These are phyloP conservation scores for Petromus typicus DNA, from an alignment of 2,113 vertebrate genomes.

Conservation along the genomic window DNA sequence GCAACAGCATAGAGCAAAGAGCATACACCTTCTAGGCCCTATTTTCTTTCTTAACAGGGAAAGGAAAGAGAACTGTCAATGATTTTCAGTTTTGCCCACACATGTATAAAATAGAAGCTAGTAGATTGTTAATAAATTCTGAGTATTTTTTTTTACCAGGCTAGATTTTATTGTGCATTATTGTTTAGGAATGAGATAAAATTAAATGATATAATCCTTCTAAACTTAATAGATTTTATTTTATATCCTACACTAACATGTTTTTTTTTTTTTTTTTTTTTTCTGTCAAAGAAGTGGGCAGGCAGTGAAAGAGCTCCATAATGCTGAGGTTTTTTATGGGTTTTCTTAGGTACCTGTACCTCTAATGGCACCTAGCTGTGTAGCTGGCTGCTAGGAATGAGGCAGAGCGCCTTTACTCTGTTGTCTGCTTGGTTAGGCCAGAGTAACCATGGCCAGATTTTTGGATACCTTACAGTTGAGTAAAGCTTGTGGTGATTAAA, in stretches of 20 bases:
- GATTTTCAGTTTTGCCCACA: neutral
- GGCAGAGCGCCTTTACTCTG: neutral
- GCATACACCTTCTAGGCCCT: neutral
- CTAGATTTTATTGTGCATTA: neutral
- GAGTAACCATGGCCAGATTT: neutral
- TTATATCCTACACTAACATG: neutral
- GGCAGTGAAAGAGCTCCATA: neutral
- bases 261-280: neutral
- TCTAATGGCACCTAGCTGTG: rapidly evolving
- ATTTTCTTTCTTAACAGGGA: neutral
- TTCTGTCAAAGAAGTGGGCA: neutral
- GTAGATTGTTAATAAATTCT: neutral
- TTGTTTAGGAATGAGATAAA: neutral
- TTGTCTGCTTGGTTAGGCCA: neutral
- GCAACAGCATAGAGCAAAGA: neutral
- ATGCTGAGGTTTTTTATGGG: too few species aligned
- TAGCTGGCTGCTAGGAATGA: rapidly evolving
- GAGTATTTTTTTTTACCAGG: neutral
- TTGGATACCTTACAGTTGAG: neutral
- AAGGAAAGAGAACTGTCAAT: neutral
- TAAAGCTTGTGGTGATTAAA: neutral
- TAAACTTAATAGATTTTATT: neutral
- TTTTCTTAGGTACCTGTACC: too few species aligned
- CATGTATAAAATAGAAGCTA: neutral
- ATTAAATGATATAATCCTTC: neutral